Percentiles rank a stretch among this genome's conserved stretches.
phyloP scores from a whole-genome alignment of 2,113 vertebrate species.

The Bolborhynchus lineola region DNA sequence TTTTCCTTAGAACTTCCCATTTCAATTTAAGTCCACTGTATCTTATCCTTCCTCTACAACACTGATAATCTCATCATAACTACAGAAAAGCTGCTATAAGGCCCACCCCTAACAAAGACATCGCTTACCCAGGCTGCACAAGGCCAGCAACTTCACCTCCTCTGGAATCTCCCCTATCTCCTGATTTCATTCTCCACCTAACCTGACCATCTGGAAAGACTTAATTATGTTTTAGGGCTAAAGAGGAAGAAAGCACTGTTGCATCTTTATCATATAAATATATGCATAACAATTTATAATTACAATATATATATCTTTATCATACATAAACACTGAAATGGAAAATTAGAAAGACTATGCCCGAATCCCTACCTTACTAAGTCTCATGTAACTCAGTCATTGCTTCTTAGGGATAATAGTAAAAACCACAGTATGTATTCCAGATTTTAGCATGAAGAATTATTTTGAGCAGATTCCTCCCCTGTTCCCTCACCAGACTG shows the following conservation, averaged over 20 bases:
- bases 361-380: neutral
- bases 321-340: neutral
- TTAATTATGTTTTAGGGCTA: neutral
- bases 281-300: neutral
- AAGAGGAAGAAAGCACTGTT: neutral
- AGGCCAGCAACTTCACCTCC: neutral
- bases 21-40: neutral
- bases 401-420: neutral
- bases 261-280: neutral
- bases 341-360: neutral
- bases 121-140: neutral
- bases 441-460: neutral
- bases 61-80: neutral
- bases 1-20: neutral
- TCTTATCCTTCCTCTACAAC: neutral
- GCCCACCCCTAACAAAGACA: accelerated
- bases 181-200: neutral
- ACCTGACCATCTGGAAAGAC: neutral
- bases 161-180: neutral
- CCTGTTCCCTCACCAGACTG: neutral
- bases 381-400: neutral
- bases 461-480: neutral
- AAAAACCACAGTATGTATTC: neutral
- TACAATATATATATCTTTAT: neutral
- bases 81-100: neutral